Evolutionary conservation across 2,797 vertebrate species (phyloP).

Genomic region (Okamejei kenojei): DNA sequence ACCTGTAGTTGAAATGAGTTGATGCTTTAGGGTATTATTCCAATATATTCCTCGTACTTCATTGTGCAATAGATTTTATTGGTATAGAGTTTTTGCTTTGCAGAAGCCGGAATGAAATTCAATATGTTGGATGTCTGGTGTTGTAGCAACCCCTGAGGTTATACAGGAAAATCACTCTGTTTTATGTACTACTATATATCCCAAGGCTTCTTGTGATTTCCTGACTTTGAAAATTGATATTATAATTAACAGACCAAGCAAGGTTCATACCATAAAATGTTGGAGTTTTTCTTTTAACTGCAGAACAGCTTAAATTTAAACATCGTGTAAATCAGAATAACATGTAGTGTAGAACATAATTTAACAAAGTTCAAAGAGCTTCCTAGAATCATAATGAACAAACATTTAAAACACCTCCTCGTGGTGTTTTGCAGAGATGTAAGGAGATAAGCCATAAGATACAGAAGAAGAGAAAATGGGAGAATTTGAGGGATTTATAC

Average conservation of each 20-base stretch:
- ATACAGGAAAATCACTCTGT: background rate
- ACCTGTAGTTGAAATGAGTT: background rate
- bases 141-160: background rate
- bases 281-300: background rate
- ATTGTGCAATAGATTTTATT: too few relatives aligned
- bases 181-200: background rate
- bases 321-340: background rate
- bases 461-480: background rate
- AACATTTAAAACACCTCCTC: background rate
- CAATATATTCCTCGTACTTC: background rate
- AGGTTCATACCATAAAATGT: background rate
- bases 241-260: background rate
- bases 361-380: background rate
- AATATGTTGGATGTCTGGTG: background rate
- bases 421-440: background rate
- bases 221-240: slow-evolving; percentile 2
- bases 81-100: background rate
- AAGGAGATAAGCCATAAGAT: background rate
- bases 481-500: background rate
- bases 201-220: background rate
- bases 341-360: background rate
- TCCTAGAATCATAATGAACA: background rate
- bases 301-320: background rate
- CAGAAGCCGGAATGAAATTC: background rate
- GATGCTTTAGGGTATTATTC: background rate